Conservation (phyloP, 2,888 invertebrate genomes). For the Metallyticus violacea region DNA sequence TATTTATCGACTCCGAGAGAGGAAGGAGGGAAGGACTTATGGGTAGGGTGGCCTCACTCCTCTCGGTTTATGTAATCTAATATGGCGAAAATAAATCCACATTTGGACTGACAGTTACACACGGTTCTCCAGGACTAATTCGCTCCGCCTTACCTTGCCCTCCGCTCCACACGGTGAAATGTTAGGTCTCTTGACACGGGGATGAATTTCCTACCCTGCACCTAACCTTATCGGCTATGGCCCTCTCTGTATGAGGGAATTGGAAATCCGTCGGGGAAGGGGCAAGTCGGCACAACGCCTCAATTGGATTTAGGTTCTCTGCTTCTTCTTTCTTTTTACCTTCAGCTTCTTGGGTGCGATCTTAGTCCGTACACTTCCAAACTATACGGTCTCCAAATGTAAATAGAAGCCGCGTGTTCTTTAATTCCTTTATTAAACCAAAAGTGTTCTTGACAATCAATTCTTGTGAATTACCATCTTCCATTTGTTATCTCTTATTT, state of each 20-base stretch:
- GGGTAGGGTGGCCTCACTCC: slow-evolving; percentile 2
- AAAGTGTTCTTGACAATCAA: too few species aligned
- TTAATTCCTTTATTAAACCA: too few species aligned
- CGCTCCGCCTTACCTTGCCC: neutral
- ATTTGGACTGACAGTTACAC: slow-evolving; percentile 49
- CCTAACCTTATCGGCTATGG: neutral
- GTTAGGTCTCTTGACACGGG: slow-evolving; percentile 11
- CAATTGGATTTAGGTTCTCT: neutral
- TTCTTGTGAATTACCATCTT: too few species aligned
- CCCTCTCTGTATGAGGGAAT: neutral
- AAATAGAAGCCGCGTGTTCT: too few species aligned
- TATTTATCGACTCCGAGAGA: slow-evolving; percentile 16
- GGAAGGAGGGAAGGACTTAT: slow-evolving; percentile 22
- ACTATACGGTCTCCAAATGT: too few species aligned
- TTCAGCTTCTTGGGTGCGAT: too few species aligned
- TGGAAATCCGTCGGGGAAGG: neutral
- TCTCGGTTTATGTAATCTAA: slow-evolving; percentile 50
- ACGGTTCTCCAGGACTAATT: slow-evolving; percentile 20
- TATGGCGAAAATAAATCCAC: slow-evolving; percentile 53
- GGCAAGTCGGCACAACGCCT: neutral
- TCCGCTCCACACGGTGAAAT: neutral
- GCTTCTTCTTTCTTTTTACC: neutral
- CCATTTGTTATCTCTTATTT: too few species aligned
- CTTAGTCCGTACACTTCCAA: too few species aligned
- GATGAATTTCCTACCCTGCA: neutral